Evolutionary conservation across 2,888 invertebrate species (phyloP).

Genomic region (Luperina nickerlii): DNA sequence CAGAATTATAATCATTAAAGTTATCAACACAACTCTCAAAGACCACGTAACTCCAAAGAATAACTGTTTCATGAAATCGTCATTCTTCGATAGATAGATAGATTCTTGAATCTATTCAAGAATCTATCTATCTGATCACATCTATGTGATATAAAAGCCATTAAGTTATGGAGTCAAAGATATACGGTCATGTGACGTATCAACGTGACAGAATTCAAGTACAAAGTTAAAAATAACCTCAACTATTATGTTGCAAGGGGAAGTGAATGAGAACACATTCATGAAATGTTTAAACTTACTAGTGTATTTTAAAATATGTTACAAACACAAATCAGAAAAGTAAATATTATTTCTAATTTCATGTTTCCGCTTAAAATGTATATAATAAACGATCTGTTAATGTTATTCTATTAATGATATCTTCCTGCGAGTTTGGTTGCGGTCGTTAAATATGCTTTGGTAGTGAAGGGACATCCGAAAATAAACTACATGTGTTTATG

Average conservation of each 20-base stretch:
- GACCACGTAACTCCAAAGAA: too few species aligned
- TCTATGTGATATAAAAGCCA: too few species aligned
- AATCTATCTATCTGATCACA: too few species aligned
- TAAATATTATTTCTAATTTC: conserved; percentile 75
- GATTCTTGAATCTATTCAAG: too few species aligned
- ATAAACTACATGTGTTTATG: conserved; percentile 84
- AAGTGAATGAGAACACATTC: conserved; percentile 49
- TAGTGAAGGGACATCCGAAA: conserved; percentile 79
- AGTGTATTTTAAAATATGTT: conserved; percentile 66
- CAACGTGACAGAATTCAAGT: conserved; percentile 13
- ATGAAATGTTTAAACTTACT: conserved; percentile 50
- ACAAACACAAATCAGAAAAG: conserved; percentile 74
- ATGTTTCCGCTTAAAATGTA: conserved; percentile 79
- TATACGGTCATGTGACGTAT: not conserved
- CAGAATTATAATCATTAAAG: too few species aligned
- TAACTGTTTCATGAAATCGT: too few species aligned
- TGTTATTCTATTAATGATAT: conserved; percentile 85
- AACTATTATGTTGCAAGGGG: conserved; percentile 30
- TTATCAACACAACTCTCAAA: too few species aligned
- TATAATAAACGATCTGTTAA: conserved; percentile 83
- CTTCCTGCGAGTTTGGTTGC: conserved; percentile 82
- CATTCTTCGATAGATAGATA: too few species aligned
- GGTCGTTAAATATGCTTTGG: conserved; percentile 79
- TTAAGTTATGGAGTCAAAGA: too few species aligned
- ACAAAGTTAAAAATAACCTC: conserved; percentile 29